phyloP scores from a whole-genome alignment of 2,888 invertebrate species.

The Pyrgus malvae region DNA sequence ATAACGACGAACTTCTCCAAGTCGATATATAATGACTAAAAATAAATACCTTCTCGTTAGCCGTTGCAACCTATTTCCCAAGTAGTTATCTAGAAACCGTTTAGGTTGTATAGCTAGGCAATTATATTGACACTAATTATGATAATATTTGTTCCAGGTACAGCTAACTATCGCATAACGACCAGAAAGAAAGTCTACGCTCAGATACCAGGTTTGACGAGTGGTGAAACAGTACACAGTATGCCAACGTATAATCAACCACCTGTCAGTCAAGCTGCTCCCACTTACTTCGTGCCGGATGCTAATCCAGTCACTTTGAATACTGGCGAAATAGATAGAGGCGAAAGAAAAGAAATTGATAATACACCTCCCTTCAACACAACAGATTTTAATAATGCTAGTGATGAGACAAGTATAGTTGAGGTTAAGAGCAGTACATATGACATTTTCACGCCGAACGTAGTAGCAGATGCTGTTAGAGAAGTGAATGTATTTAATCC shows the following conservation, averaged over 20 bases:
- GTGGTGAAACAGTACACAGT: constrained; percentile 52
- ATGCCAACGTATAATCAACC: constrained; percentile 34
- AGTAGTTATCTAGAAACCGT: not conserved
- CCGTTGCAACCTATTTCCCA: not conserved
- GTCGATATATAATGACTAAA: not conserved
- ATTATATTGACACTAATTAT: not conserved
- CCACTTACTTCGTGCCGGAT: constrained; percentile 29
- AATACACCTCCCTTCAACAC: too few species aligned
- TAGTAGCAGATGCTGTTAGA: not conserved
- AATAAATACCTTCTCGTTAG: not conserved
- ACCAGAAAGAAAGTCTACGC: constrained; percentile 88
- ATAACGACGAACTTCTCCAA: too few species aligned
- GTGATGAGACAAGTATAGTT: not conserved
- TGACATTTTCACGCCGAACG: constrained; percentile 37
- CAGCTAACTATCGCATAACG: constrained; percentile 84
- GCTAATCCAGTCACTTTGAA: constrained; percentile 5
- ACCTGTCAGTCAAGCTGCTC: constrained; percentile 29
- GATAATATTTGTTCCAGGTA: constrained; percentile 59
- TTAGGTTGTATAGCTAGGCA: not conserved
- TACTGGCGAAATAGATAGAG: not conserved
- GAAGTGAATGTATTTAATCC: not conserved
- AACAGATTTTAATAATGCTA: not conserved
- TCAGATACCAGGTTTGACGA: constrained; percentile 87
- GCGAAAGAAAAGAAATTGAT: not conserved
- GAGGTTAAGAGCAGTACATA: constrained; percentile 17